These are phyloP conservation scores for Oreotrochilus melanogaster DNA, from an alignment of 2,113 vertebrate genomes.

Conservation along the genomic window DNA sequence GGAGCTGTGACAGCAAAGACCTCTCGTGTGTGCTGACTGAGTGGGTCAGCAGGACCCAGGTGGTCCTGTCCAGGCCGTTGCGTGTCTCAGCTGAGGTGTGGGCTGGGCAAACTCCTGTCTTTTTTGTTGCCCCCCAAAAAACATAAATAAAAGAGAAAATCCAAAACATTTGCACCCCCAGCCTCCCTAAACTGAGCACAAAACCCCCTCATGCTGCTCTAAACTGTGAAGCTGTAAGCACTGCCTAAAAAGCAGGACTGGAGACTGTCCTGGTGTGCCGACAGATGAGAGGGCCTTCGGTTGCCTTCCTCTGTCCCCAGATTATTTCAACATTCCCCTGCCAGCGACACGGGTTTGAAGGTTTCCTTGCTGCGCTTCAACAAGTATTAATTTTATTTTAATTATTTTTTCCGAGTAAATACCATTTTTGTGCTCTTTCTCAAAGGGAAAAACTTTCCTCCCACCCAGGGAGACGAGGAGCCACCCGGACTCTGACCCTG, in stretches of 20 bases:
- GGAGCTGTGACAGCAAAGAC: rapidly evolving
- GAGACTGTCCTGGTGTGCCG: neutral
- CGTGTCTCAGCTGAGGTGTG: rapidly evolving
- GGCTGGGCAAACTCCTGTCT: neutral
- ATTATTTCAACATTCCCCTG: neutral
- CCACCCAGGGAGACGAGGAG: too few species aligned
- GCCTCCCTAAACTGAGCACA: neutral
- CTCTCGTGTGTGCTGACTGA: neutral
- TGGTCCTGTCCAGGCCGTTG: neutral
- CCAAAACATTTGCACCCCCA: neutral
- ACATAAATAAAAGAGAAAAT: neutral
- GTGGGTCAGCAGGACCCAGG: neutral
- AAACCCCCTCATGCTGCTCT: neutral
- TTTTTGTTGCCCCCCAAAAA: neutral
- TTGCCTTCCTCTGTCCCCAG: rapidly evolving
- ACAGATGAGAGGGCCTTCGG: rapidly evolving
- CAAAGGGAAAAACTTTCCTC: too few species aligned
- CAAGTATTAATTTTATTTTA: too few species aligned
- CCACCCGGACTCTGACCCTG: too few species aligned
- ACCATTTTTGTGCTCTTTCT: too few species aligned
- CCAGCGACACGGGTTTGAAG: rapidly evolving
- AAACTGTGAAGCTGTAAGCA: neutral
- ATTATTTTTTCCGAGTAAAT: too few species aligned
- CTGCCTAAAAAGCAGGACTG: neutral
- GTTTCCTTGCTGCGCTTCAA: rapidly evolving